A percentile compares a stretch with the other conserved stretches of the same genome.
Evolutionary conservation across 37 sponge, comb jelly and placozoan species (phyloP).

Genomic region (Halichondria panicea): DNA sequence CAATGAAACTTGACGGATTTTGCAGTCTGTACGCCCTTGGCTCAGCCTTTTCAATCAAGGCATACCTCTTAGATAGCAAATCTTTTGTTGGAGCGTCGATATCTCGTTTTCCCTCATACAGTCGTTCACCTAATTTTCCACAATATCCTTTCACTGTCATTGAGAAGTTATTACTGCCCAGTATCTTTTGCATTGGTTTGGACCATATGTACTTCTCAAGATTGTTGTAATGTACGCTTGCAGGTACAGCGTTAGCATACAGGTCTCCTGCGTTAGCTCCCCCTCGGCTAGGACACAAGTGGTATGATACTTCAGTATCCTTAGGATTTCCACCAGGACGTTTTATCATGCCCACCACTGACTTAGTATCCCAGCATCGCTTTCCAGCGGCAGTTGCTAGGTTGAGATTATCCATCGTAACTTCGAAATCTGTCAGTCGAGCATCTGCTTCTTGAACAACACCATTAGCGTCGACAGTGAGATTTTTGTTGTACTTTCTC

Average conservation of each 20-base stretch:
- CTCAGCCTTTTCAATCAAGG: not conserved
- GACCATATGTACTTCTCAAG: not conserved
- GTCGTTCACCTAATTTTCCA: not conserved
- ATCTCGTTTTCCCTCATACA: not conserved
- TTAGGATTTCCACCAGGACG: not conserved
- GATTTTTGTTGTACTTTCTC: not conserved
- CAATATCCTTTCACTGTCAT: not conserved
- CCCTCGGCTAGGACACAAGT: not conserved
- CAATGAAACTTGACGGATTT: not conserved
- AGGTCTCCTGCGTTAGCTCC: slow-evolving; percentile 3
- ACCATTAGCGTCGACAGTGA: not conserved
- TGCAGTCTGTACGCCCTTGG: not conserved
- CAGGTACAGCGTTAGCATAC: not conserved
- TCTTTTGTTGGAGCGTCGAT: not conserved
- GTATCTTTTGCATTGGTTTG: not conserved
- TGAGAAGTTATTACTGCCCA: not conserved
- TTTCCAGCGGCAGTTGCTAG: not conserved
- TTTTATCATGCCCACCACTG: not conserved
- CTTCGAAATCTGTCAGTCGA: not conserved
- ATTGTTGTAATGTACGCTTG: slow-evolving; percentile 6
- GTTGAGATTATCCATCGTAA: not conserved
- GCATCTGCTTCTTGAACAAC: not conserved
- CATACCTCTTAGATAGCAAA: not conserved
- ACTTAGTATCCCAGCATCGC: not conserved
- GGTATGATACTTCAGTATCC: slow-evolving; percentile 2